Conservation (phyloP, 2,797 vertebrate species). For the Tinamus major region DNA sequence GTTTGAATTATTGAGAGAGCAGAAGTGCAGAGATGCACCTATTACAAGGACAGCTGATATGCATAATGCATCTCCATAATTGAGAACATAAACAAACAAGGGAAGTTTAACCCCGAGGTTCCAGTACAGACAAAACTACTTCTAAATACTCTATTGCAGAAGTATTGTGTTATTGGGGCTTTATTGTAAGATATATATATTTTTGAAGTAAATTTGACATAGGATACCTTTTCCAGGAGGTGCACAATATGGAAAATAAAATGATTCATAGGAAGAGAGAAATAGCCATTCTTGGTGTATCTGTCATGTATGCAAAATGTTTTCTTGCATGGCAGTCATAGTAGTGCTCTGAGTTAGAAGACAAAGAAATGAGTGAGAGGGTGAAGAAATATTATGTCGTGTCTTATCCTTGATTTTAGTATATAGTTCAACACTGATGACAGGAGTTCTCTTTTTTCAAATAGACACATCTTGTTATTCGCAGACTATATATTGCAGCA, state of each 20-base stretch:
- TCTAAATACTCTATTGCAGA: background rate
- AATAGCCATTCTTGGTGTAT: background rate
- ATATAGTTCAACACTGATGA: background rate
- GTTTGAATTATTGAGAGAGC: background rate
- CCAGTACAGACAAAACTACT: background rate
- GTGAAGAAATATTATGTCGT: constrained; percentile 2
- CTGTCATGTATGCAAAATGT: background rate
- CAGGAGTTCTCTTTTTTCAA: background rate
- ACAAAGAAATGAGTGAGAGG: constrained; percentile 9
- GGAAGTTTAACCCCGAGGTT: background rate
- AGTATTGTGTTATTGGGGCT: background rate
- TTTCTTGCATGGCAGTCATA: background rate
- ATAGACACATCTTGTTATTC: background rate
- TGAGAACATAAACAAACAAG: background rate
- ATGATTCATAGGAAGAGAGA: background rate
- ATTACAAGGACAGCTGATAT: background rate
- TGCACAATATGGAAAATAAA: background rate
- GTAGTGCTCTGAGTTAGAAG: background rate
- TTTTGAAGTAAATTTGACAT: background rate
- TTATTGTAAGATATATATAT: background rate
- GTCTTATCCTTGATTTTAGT: background rate
- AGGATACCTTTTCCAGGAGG: background rate
- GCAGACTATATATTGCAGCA: background rate
- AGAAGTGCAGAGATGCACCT: background rate
- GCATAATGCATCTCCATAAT: fast-evolving